phyloP scores from a whole-genome alignment of 2,797 vertebrate species.

The Rhinophrynus dorsalis region DNA sequence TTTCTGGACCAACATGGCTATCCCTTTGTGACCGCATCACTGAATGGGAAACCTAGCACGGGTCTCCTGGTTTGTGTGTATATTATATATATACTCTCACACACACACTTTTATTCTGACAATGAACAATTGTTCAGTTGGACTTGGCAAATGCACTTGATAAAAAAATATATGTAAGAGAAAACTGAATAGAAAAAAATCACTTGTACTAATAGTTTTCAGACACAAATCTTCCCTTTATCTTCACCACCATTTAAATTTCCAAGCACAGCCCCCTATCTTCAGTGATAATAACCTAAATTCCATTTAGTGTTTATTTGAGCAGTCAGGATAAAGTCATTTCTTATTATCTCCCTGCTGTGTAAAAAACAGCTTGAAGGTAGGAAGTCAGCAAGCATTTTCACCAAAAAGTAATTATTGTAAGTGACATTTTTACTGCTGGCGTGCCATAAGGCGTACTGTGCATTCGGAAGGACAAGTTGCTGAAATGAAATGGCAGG shows the following conservation, averaged over 20 bases:
- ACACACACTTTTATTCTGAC: background rate
- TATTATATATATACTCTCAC: too few relatives aligned
- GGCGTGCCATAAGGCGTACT: conserved; percentile 79
- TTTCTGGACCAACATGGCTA: too few relatives aligned
- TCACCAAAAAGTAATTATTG: conserved; percentile 82
- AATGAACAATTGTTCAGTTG: background rate
- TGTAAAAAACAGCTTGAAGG: conserved; percentile 90
- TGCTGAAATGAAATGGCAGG: conserved; percentile 82
- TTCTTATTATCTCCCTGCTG: conserved; percentile 92
- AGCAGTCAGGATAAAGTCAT: conserved; percentile 97
- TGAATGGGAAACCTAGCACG: too few relatives aligned
- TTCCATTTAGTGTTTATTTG: conserved; percentile 87
- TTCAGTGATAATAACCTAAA: conserved; percentile 75
- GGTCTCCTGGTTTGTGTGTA: too few relatives aligned
- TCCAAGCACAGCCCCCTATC: conserved; percentile 63
- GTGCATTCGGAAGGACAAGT: conserved; percentile 73
- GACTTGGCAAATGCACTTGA: background rate
- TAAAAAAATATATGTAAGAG: background rate
- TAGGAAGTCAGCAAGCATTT: conserved; percentile 86
- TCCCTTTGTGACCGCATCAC: too few relatives aligned
- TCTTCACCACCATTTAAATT: conserved; percentile 67
- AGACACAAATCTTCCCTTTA: conserved; percentile 64
- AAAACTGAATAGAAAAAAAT: background rate
- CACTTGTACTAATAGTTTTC: conserved; percentile 57
- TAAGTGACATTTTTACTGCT: conserved; percentile 90